Evolutionary conservation across 2,113 vertebrate genomes (phyloP).

Genomic region (Elachura formosa): DNA sequence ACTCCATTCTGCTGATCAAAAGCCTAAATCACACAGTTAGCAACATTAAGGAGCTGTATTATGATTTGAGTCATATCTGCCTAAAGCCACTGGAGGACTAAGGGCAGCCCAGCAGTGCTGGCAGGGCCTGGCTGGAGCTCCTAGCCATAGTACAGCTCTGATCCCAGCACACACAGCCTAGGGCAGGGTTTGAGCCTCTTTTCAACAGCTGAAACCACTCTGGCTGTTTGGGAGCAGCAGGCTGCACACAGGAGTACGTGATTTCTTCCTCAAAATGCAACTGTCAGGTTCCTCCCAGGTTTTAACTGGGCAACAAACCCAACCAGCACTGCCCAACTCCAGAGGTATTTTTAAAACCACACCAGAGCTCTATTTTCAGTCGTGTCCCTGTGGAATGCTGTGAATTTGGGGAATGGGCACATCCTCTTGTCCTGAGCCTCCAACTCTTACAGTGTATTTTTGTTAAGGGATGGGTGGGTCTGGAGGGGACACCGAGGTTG

Average conservation of each 20-base stretch:
- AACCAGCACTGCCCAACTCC: accelerated
- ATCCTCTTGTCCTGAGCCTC: background rate
- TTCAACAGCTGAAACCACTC: background rate
- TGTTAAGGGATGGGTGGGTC: too few species aligned
- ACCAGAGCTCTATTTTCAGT: background rate
- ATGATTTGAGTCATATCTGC: background rate
- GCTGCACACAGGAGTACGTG: accelerated
- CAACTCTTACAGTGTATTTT: background rate
- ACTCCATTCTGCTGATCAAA: slow-evolving; percentile 43
- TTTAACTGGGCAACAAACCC: background rate
- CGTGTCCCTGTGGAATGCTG: background rate
- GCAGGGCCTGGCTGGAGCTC: background rate
- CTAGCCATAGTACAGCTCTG: too few species aligned
- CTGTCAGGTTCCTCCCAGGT: background rate
- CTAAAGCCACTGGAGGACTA: accelerated
- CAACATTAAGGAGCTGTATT: background rate
- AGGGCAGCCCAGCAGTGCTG: background rate
- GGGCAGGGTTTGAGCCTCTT: background rate
- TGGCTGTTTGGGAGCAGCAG: background rate
- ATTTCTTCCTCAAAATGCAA: background rate
- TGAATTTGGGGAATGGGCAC: background rate
- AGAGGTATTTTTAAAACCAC: background rate
- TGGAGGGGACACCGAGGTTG: background rate
- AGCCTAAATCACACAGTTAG: slow-evolving; percentile 35
- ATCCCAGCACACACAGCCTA: background rate